Evolutionary conservation across 2,797 vertebrate genomes (phyloP).

Genomic region (Amphiprion clarkii): DNA sequence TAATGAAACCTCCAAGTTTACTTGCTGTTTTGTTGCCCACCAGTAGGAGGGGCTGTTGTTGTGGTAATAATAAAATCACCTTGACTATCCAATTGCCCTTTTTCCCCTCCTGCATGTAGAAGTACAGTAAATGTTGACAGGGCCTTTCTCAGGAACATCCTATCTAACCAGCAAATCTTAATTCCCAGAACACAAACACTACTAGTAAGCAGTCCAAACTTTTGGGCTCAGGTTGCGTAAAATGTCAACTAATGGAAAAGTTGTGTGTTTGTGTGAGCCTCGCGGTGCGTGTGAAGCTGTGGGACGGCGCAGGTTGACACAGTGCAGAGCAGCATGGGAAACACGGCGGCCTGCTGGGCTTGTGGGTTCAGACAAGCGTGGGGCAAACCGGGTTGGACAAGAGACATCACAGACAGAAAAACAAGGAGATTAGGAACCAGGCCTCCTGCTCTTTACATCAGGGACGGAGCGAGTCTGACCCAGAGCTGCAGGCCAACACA

Average conservation of each 20-base stretch:
- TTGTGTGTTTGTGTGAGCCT: constrained; percentile 16
- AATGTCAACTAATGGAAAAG: constrained; percentile 61
- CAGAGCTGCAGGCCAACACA: neutral
- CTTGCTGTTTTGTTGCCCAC: constrained; percentile 62
- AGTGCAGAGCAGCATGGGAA: constrained; percentile 79
- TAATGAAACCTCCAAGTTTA: neutral
- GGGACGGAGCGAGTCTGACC: neutral
- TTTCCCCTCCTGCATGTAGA: neutral
- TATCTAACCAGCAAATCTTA: constrained; percentile 41
- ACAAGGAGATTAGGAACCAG: constrained; percentile 65
- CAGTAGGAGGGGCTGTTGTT: constrained; percentile 75
- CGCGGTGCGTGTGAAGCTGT: constrained; percentile 25
- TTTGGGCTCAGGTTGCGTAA: constrained; percentile 34
- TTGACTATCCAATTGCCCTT: neutral
- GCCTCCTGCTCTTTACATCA: constrained; percentile 24
- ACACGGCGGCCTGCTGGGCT: constrained; percentile 64
- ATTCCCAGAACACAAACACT: constrained; percentile 44
- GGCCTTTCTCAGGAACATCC: constrained; percentile 14
- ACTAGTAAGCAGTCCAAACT: constrained; percentile 39
- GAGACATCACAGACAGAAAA: constrained; percentile 69
- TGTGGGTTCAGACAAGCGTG: constrained; percentile 67
- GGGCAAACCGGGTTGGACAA: constrained; percentile 56
- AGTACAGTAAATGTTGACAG: constrained; percentile 29
- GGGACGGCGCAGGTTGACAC: constrained; percentile 56
- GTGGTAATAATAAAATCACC: constrained; percentile 54